A percentile compares a stretch with the other conserved stretches of the same genome.
phyloP scores from a whole-genome alignment of 2,888 invertebrate genomes.

The Andrena camellia region DNA sequence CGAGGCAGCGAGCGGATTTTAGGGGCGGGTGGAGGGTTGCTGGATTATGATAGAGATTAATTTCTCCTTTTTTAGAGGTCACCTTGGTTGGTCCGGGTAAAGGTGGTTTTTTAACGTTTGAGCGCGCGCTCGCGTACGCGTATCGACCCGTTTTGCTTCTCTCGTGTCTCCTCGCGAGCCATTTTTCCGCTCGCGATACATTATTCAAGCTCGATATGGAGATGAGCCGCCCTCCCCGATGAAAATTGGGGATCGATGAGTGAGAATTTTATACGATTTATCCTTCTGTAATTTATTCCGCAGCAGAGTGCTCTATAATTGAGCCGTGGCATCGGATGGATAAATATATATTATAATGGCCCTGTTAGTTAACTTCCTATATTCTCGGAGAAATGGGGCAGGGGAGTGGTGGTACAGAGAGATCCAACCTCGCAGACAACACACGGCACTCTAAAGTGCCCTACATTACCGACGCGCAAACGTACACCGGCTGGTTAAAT shows the following conservation, averaged over 20 bases:
- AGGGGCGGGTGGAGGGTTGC: no score
- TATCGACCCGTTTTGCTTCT: slow-evolving; percentile 6
- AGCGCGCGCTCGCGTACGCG: neutral
- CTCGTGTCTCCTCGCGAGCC: neutral
- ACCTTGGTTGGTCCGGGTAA: neutral
- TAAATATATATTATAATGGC: slow-evolving; percentile 61
- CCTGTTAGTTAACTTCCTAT: slow-evolving; percentile 35
- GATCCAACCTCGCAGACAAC: neutral
- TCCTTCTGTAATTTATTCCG: slow-evolving; percentile 50
- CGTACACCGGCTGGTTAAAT: slow-evolving; percentile 12
- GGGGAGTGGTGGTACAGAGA: slow-evolving; percentile 16
- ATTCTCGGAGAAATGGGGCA: slow-evolving; percentile 14
- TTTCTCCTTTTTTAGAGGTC: neutral
- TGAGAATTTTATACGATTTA: slow-evolving; percentile 45
- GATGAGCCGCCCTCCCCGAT: neutral
- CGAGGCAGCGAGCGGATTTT: neutral
- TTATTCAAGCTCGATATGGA: slow-evolving; percentile 30
- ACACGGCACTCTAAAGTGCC: slow-evolving; percentile 50
- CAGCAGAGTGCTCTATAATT: slow-evolving; percentile 56
- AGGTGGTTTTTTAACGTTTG: slow-evolving; percentile 4
- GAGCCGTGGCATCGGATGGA: slow-evolving; percentile 40
- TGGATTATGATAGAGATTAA: neutral
- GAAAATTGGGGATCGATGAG: slow-evolving; percentile 19
- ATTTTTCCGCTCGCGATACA: neutral
- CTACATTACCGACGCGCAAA: slow-evolving; percentile 45